Base-by-base conservation (phyloP, 2,888 invertebrate genomes). In the Ectemnius continuus region DNA sequence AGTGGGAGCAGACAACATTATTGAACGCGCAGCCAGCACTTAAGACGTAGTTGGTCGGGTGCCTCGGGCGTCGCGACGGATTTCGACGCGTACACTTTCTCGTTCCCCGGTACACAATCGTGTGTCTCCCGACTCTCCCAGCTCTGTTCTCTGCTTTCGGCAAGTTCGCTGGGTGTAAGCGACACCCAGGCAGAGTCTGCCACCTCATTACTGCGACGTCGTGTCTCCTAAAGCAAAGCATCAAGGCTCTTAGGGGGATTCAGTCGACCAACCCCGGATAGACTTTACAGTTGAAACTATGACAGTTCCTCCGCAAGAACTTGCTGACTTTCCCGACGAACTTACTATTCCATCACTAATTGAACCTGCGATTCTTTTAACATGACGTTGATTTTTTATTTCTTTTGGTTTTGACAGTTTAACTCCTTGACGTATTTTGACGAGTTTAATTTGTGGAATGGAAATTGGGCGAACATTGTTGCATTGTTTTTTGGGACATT, bases 191-290 rank as follows among this genome's bases (percentile, higher is more conserved):
- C 67, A 63, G 68, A 60, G 80, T 74, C 80, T 76, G 73, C 78
- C 74, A 72, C 73, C 74, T 82, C 80, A 75, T 82, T 82, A 80
- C 70, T 69, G 68, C 63, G 61, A 66, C 58, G 70, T 58, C 70
- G 23, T 58, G 67, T 47, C 36, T 45, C 59, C 26, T 62, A 60
- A 59, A 36, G 61, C 48, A 70, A 69, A 68, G 60, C 72, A 14
- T 52, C 52, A 16, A 52, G 52, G 52, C 1, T 14, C n/a, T 16
- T 16, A 52, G 1, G 5, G 5, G 16, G 52, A 52, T 16, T 52
- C 52, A 52, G 52, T 16, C 36, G 36, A 36, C 36, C 36, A 23
- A 36, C 36, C 36, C 36, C 36, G 6, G 36, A 36, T 11, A 36
- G 11, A 36, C 11, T 11, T 36, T 36, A 36, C 36, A 36, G 36